Evolutionary conservation across 2,797 vertebrate genomes (phyloP), one percentile per base, ranked within the genome.

Genomic region (Phalanger gymnotis): DNA sequence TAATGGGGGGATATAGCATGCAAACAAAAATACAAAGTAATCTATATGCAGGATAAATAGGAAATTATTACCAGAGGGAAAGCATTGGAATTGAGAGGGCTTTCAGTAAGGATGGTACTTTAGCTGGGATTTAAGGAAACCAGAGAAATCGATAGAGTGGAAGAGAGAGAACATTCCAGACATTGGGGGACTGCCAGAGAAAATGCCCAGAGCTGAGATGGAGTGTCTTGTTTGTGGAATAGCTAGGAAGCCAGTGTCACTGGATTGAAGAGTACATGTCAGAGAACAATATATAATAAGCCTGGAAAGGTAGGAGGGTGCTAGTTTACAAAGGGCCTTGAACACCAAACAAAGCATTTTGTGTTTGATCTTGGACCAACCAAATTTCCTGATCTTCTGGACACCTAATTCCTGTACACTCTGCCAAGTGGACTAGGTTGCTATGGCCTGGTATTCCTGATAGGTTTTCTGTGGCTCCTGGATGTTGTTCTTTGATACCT

Each of bases 311-410:
- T n/a, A 16, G 19, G 5, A 73, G 61, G 31, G 58, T 12, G 31
- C 61, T 66, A 66, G 34, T 34, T 66, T 66, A 66, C 31, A 66
- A n/a, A 66, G 34, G 66, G 66, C 66, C 40, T 40, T 22, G 19
- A 40, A 7, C n/a, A 22, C 66, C 16, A 73, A 40, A 73, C 34
- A 66, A 5, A 66, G 34, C 66, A 2, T 73, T 73, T 73, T 40
- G 34, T 73, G 22, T n/a, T 73, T 73, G n/a, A 34, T 14, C 58
- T 61, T 34, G 31, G n/a, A n/a, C n/a, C n/a, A n/a, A n/a, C n/a
- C n/a, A n/a, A n/a, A n/a, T n/a, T n/a, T n/a, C n/a, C n/a, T n/a
- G 58, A 52, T 94, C 57, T 94, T 87, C 73, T 47, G 31, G 40
- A 27, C 40, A n/a, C 56, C 51, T 13, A 30, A 7, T 34, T 90